Percentiles rank a stretch among this genome's conserved stretches.
These are phyloP conservation scores for Desmophyllum pertusum DNA, from an alignment of 92 coral and sea anemone genomes.

Conservation along the genomic window DNA sequence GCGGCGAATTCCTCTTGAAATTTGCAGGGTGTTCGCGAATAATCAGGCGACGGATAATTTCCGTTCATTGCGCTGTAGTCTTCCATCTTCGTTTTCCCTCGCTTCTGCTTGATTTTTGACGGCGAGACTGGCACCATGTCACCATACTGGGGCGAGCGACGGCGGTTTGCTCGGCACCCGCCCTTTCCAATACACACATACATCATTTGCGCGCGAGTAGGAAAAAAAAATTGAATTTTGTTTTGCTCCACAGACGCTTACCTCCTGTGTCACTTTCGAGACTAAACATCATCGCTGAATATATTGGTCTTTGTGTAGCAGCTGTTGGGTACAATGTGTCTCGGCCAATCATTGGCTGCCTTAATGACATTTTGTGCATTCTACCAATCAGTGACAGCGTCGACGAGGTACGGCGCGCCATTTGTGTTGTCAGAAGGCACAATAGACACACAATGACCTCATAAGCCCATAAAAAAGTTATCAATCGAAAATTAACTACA, in stretches of 20 bases:
- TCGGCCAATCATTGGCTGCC: conserved; percentile 12
- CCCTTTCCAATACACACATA: conserved; percentile 85
- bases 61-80: conserved; percentile 43
- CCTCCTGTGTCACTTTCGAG: conserved; percentile 40
- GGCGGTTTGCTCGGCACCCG: conserved; percentile 70
- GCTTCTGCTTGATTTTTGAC: conserved; percentile 63
- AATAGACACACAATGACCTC: conserved; percentile 12
- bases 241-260: conserved; percentile 22
- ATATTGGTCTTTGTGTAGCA: conserved; percentile 42
- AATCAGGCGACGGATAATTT: conserved; percentile 33
- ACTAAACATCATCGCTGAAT: conserved; percentile 33
- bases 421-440: background rate
- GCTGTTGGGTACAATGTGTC: conserved; percentile 28
- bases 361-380: background rate
- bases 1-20: conserved; percentile 46
- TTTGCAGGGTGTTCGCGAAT: conserved; percentile 38
- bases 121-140: conserved; percentile 90
- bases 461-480: conserved; percentile 9
- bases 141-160: conserved; percentile 83
- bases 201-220: conserved; percentile 57
- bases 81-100: conserved; percentile 31
- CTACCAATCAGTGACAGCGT: conserved; percentile 25
- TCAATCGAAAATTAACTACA: conserved; percentile 7
- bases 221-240: conserved; percentile 25
- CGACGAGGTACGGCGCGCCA: conserved; percentile 14